Base-by-base conservation (phyloP, 2,113 vertebrate genomes). In the Scortum barcoo region DNA sequence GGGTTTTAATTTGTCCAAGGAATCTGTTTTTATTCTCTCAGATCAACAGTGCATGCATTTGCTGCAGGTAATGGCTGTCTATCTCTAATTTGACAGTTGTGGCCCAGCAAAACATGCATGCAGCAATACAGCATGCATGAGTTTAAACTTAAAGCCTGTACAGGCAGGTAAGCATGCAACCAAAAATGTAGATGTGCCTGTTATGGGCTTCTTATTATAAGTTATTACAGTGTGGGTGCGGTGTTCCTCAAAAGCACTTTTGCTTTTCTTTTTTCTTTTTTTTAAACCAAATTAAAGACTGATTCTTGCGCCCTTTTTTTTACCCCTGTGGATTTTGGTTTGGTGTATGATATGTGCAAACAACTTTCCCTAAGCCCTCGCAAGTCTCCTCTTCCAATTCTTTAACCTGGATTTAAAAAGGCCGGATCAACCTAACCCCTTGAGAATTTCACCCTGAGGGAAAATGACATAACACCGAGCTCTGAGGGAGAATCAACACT, bases 381-480 rank as follows among this genome's bases (percentile, higher is more conserved):
- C 30, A 72, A 69, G 53, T 72, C 78, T 80, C 51, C 42, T 57
- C 42, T 70, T 75, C 56, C 71, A 58, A 73, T 82, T 63, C 71
- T 83, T 83, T 44, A 75, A 57, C 53, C 72, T 63, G 75, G 76
- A 84, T 86, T 88, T 72, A 72, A 82, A 85, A 85, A 17, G 36
- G 69, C 78, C 40, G 53, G 86, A 88, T 91, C 73, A 85, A 62
- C 69, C 80, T 85, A 86, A 85, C 83, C 84, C 76, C 80, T 46
- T 86, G 28, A 86, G 76, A 81, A 85, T 88, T 87, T 36, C 76
- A 72, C 80, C 93, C 88, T n/a, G 56, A 68, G 85, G 89, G 76
- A 61, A 83, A 88, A 91, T 90, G 89, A 88, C 81, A 85, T 86
- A 91, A 91, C 72, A 73, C 73, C 28, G 50, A 83, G 83, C 76